phyloP scores from a whole-genome alignment of 2,888 invertebrate species.

The Dorcus hopei region DNA sequence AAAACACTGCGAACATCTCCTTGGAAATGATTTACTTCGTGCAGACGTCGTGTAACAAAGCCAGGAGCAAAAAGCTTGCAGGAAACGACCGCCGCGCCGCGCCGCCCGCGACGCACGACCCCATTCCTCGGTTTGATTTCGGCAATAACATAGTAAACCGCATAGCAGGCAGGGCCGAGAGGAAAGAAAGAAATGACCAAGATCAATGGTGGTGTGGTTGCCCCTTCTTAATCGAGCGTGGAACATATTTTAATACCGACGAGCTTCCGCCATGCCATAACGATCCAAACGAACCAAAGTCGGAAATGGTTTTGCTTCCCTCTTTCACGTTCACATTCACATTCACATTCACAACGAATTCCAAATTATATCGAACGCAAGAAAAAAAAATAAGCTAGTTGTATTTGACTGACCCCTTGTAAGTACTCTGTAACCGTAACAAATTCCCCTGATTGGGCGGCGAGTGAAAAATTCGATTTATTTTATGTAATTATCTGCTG shows the following conservation, averaged over 20 bases:
- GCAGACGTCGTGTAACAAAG: constrained; percentile 7
- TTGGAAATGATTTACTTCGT: constrained; percentile 13
- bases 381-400: too few species aligned
- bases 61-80: constrained; percentile 12
- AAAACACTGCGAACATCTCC: not conserved
- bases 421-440: too few species aligned
- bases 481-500: constrained; percentile 6
- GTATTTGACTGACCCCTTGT: too few species aligned
- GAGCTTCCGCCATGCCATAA: constrained; percentile 27
- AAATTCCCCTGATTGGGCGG: not conserved
- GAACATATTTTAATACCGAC: constrained; percentile 39
- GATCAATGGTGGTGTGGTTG: constrained; percentile 1
- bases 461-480: constrained; percentile 12
- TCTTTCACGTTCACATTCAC: too few species aligned
- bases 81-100: constrained; percentile 12
- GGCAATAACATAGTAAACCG: constrained; percentile 6
- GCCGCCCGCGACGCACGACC: constrained; percentile 15
- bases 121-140: not conserved
- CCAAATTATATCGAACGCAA: too few species aligned
- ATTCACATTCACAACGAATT: too few species aligned
- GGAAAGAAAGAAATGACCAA: not conserved
- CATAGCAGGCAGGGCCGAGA: not conserved
- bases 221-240: constrained; percentile 37
- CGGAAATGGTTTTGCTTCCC: not conserved
- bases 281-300: constrained; percentile 4